Conservation (phyloP, 1,140 invertebrate species). For the Rhopalosiphum maidis region DNA sequence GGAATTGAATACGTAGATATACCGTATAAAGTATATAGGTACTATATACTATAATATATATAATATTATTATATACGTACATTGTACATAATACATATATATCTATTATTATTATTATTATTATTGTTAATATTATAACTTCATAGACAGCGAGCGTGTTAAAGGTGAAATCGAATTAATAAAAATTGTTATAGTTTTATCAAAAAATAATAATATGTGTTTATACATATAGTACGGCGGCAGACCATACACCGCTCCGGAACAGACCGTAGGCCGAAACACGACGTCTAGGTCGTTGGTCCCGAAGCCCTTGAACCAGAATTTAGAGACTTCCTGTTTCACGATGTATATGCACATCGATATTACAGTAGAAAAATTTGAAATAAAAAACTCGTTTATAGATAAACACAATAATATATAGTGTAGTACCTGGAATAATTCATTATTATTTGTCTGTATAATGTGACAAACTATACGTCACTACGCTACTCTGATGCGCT, state of each 20-base stretch:
- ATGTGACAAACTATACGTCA: neutral
- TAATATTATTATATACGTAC: too few species aligned
- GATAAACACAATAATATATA: neutral
- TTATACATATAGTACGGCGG: neutral
- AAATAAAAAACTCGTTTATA: slow-evolving; percentile 9
- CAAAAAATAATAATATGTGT: neutral
- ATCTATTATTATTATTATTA: neutral
- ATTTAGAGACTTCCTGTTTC: slow-evolving; percentile 36
- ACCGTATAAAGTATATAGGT: too few species aligned
- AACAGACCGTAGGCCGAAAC: neutral
- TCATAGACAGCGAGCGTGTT: neutral
- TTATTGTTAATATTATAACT: neutral
- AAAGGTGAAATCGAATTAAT: slow-evolving; percentile 9
- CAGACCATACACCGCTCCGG: neutral
- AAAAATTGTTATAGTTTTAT: neutral
- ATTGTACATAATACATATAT: neutral
- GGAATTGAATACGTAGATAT: neutral
- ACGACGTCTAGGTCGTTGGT: slow-evolving; percentile 19
- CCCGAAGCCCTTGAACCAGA: slow-evolving; percentile 49
- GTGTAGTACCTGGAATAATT: neutral
- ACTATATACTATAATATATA: too few species aligned
- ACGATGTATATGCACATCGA: neutral
- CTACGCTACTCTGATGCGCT: neutral
- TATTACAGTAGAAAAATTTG: neutral
- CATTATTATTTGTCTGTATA: neutral